A percentile compares a stretch with the other conserved stretches of the same genome.
Conservation (phyloP, 2,797 vertebrate genomes). For the Paratrypauchen microcephalus region DNA sequence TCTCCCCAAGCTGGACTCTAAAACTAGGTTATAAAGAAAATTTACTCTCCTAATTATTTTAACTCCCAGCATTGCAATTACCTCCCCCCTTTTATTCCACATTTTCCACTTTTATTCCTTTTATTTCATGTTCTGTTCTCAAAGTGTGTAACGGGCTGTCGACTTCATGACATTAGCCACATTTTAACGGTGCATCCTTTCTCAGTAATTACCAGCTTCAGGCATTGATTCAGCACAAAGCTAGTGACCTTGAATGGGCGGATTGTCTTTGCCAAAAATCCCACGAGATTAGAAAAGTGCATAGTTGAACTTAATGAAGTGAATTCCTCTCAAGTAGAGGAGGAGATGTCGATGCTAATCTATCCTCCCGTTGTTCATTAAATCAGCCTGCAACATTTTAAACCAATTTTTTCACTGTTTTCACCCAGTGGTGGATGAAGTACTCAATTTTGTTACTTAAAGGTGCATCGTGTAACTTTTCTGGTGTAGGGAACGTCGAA, state of each 20-base stretch:
- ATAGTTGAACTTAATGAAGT: constrained; percentile 35
- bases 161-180: constrained; percentile 23
- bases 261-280: constrained; percentile 18
- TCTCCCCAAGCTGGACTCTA: background rate
- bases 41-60: constrained; percentile 2
- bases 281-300: constrained; percentile 26
- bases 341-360: background rate
- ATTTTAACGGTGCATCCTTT: constrained; percentile 27
- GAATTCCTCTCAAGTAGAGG: constrained; percentile 7
- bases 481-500: too few relatives aligned
- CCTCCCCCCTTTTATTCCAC: constrained; percentile 1
- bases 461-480: too few relatives aligned
- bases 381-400: constrained; percentile 23
- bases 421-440: too few relatives aligned
- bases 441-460: too few relatives aligned
- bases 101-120: too few relatives aligned
- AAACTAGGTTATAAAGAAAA: constrained; percentile 9
- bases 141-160: constrained; percentile 8
- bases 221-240: constrained; percentile 36
- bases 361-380: constrained; percentile 4
- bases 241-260: constrained; percentile 43
- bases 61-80: constrained; percentile 1
- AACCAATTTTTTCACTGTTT: constrained; percentile 4
- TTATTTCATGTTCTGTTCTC: background rate
- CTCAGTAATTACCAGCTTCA: constrained; percentile 30